These are phyloP conservation scores for Apogon talboti DNA, from an alignment of 2,797 vertebrate genomes.

Conservation along the genomic window DNA sequence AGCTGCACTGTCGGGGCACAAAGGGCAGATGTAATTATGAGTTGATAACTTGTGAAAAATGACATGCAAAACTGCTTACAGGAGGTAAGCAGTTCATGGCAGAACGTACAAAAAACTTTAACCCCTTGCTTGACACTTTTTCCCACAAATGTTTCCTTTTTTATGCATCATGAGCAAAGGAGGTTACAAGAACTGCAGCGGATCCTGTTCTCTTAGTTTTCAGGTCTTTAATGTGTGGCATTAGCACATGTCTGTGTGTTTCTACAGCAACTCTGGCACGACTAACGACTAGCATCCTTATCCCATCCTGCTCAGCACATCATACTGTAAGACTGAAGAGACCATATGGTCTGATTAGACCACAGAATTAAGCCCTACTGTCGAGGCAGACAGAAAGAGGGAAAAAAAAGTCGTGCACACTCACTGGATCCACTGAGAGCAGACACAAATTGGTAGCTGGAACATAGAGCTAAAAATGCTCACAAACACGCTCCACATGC, in stretches of 20 bases:
- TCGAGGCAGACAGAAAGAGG: conserved; percentile 53
- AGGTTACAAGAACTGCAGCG: conserved; percentile 14
- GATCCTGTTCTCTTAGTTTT: conserved; percentile 38
- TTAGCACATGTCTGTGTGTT: conserved; percentile 40
- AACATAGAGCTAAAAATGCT: conserved; percentile 17
- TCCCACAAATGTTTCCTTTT: conserved; percentile 14
- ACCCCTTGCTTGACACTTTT: neutral
- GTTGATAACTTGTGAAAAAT: conserved; percentile 53
- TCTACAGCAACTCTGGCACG: conserved; percentile 35
- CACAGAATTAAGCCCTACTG: conserved; percentile 69
- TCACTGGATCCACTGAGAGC: conserved; percentile 48
- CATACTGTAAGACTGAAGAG: conserved; percentile 68
- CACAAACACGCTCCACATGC: conserved; percentile 18
- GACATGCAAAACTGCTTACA: conserved; percentile 21
- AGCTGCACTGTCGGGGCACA: conserved; percentile 53
- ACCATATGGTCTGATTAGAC: conserved; percentile 79
- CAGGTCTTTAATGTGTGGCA: conserved; percentile 54
- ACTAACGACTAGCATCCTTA: conserved; percentile 56
- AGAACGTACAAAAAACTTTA: neutral
- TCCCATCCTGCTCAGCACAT: conserved; percentile 68
- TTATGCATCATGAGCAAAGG: conserved; percentile 30
- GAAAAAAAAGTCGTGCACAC: conserved; percentile 31
- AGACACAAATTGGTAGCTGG: conserved; percentile 61
- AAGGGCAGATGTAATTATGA: conserved; percentile 68
- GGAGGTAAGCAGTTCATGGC: neutral